Conservation (phyloP, 2,797 vertebrate genomes). For the Silurus aristotelis region DNA sequence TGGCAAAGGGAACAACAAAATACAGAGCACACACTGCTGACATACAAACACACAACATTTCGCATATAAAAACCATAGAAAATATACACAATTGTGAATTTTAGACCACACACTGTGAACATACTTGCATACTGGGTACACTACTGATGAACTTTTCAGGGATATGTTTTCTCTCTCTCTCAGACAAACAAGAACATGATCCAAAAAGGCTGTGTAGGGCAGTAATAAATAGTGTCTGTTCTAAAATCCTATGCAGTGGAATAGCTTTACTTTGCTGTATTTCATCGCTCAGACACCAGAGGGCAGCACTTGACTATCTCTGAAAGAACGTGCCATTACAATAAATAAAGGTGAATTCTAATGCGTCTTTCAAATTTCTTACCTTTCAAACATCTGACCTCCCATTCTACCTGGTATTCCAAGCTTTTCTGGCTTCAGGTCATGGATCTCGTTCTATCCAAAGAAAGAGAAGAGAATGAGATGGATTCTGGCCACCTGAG, state of each 20-base stretch:
- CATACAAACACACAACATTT: not conserved
- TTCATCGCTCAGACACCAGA: slow-evolving; percentile 23
- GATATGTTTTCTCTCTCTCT: not conserved
- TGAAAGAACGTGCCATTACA: not conserved
- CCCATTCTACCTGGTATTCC: no score
- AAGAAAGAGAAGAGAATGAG: no score
- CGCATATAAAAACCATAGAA: not conserved
- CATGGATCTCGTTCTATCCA: no score
- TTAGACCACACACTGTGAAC: slow-evolving; percentile 15
- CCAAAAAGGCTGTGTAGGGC: not conserved
- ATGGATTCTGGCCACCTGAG: no score
- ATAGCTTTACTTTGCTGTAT: not conserved
- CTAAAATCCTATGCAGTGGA: not conserved
- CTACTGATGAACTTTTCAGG: not conserved
- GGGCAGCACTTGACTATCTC: slow-evolving; percentile 9
- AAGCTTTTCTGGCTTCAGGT: no score
- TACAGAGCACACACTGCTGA: slow-evolving; percentile 49
- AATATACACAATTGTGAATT: no score
- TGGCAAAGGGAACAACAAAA: slow-evolving; percentile 33
- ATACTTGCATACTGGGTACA: not conserved
- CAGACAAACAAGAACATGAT: not conserved
- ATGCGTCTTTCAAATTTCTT: no score
- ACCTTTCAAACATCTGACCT: no score
- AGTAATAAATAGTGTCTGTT: not conserved
- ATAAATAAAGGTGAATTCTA: no score